These are phyloP conservation scores for Pseudomugil gertrudae DNA, from an alignment of 2,797 vertebrate species.

Conservation along the genomic window DNA sequence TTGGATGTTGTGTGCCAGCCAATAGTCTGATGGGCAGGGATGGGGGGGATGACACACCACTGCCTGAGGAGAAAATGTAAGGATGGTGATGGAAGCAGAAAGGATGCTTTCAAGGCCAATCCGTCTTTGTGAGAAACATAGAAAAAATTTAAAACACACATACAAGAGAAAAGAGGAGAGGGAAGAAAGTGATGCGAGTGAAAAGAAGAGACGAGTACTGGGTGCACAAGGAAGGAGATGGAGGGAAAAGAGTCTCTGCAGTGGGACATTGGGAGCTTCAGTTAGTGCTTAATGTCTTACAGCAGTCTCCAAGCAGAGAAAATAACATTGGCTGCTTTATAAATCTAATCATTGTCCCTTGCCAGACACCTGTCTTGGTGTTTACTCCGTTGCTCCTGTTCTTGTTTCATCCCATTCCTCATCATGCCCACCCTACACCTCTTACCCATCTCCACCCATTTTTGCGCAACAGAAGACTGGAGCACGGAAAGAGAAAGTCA, in stretches of 20 bases:
- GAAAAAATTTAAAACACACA: conserved; percentile 59
- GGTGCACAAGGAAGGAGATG: conserved; percentile 17
- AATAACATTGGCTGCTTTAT: conserved; percentile 71
- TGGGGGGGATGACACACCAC: conserved; percentile 50
- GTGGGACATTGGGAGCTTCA: conserved; percentile 60
- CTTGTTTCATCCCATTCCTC: conserved; percentile 42
- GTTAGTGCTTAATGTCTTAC: conserved; percentile 69
- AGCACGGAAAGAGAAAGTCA: conserved; percentile 68
- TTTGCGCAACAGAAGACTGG: conserved; percentile 32
- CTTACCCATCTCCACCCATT: conserved; percentile 14
- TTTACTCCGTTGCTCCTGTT: conserved; percentile 63
- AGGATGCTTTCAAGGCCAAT: conserved; percentile 66
- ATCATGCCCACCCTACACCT: neutral
- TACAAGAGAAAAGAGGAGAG: conserved; percentile 73
- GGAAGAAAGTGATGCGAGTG: conserved; percentile 25
- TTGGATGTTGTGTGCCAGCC: conserved; percentile 61
- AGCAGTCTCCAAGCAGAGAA: conserved; percentile 59
- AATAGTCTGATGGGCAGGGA: conserved; percentile 29
- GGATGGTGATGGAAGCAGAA: conserved; percentile 64
- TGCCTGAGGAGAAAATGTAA: conserved; percentile 44
- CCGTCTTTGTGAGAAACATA: conserved; percentile 56
- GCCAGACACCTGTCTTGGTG: conserved; percentile 76
- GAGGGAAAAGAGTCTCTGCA: conserved; percentile 33
- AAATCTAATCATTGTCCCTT: conserved; percentile 73
- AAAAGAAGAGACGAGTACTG: conserved; percentile 19